A percentile compares a stretch with the other conserved stretches of the same genome.
These are phyloP conservation scores for Amphiprion clarkii DNA, from an alignment of 2,797 vertebrate species.

Conservation along the genomic window DNA sequence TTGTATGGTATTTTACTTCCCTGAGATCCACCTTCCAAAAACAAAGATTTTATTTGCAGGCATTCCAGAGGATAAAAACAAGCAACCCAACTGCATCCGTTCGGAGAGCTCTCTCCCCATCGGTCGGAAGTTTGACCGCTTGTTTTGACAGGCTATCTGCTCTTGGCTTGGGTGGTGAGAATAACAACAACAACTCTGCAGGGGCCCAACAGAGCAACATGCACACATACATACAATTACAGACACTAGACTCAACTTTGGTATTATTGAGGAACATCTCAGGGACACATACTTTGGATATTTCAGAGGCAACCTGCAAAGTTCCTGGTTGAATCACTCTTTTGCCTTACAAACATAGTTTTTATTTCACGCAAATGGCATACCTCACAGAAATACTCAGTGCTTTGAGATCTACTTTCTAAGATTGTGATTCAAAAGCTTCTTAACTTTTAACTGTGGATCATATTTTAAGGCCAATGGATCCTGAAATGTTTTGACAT, in stretches of 20 bases:
- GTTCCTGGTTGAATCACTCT: slow-evolving; percentile 3
- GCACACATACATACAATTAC: slow-evolving; percentile 47
- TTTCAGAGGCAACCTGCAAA: slow-evolving; percentile 38
- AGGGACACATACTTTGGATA: slow-evolving; percentile 48
- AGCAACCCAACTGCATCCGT: slow-evolving; percentile 61
- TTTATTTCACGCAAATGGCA: not conserved
- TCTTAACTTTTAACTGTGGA: not conserved
- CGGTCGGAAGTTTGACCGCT: slow-evolving; percentile 76
- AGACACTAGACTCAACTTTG: slow-evolving; percentile 35
- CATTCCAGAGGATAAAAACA: slow-evolving; percentile 68
- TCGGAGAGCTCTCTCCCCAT: slow-evolving; percentile 56
- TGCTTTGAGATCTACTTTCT: too few relatives aligned
- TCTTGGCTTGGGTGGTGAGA: slow-evolving; percentile 80
- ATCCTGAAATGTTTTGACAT: slow-evolving; percentile 29
- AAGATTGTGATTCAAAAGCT: slow-evolving; percentile 2
- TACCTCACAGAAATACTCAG: too few relatives aligned
- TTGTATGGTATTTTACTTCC: slow-evolving; percentile 17
- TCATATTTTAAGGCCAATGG: slow-evolving; percentile 20
- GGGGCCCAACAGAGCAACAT: slow-evolving; percentile 66
- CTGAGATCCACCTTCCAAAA: slow-evolving; percentile 36
- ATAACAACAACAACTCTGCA: slow-evolving; percentile 78
- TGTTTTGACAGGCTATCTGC: slow-evolving; percentile 84
- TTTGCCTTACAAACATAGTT: slow-evolving; percentile 12
- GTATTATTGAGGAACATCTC: slow-evolving; percentile 53
- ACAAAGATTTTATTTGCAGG: slow-evolving; percentile 52